Evolutionary conservation across 2,797 vertebrate species (phyloP).

Genomic region (Rhinatrema bivittatum): DNA sequence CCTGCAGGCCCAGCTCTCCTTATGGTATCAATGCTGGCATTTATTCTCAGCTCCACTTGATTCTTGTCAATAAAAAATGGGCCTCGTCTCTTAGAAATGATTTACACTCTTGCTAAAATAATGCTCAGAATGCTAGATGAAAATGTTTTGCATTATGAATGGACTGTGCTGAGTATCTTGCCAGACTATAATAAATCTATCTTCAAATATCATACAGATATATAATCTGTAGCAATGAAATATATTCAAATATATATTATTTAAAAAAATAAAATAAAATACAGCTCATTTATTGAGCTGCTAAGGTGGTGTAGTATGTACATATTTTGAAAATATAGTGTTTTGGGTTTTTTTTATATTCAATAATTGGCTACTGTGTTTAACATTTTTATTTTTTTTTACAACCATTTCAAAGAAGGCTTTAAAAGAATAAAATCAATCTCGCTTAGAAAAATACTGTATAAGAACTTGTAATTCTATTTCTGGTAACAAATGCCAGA

Average conservation of each 20-base stretch:
- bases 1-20: neutral
- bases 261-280: too few species aligned
- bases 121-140: slow-evolving; percentile 52
- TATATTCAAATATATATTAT: too few species aligned
- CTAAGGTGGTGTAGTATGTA: too few species aligned
- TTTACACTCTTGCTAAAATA: slow-evolving; percentile 44
- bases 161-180: slow-evolving; percentile 40
- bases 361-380: too few species aligned
- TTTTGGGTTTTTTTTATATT: too few species aligned
- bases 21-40: neutral
- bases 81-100: slow-evolving; percentile 23
- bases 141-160: slow-evolving; percentile 55
- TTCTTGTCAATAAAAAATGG: slow-evolving; percentile 22
- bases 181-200: slow-evolving; percentile 47
- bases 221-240: slow-evolving; percentile 49
- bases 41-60: slow-evolving; percentile 9
- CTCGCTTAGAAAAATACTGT: too few species aligned
- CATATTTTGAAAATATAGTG: too few species aligned
- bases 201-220: slow-evolving; percentile 49
- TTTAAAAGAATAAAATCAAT: too few species aligned
- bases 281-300: too few species aligned
- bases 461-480: slow-evolving; percentile 17
- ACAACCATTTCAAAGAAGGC: too few species aligned
- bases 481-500: slow-evolving; percentile 15
- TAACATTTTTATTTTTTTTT: too few species aligned